Base-by-base conservation (phyloP, 1,140 invertebrate genomes). In the Orius insidiosus region DNA sequence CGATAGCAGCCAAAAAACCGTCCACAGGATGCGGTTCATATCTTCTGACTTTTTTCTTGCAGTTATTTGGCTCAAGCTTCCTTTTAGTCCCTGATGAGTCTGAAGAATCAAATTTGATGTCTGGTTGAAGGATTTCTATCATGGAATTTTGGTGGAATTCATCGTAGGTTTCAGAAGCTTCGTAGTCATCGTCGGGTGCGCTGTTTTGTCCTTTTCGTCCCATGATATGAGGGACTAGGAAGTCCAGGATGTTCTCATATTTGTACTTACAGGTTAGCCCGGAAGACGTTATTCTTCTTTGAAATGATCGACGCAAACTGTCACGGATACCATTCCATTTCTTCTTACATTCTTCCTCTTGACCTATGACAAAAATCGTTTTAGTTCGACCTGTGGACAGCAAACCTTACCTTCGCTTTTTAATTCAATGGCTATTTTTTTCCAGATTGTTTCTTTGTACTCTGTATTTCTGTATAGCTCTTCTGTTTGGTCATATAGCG, bases 1-100 rank as follows among this genome's bases (percentile, higher is more conserved):
- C 45, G 10, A 51, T 48, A 40, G 45, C 49, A n/a, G 46, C 13
- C 41, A 53, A 38, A 46, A 53, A 53, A 30, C 45, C 52, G 40
- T 53, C 52, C 36, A 53, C 51, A 18, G 38, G 38, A 18, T 40
- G 38, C 15, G 44, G 37, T 39, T 47, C 13, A 5, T 15, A 14
- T 40, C 8, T 6, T 5, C 15, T 15, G 9, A 11, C 6, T 44
- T 44, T 30, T 32, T 44, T 44, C 42, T 44, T 24, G 15, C 30
- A 30, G 19, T 15, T 40, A 14, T 31, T 19, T n/a, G 14, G 16
- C 18, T 31, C 10, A 6, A 34, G 31, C 42, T 49, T 49, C 41
- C 48, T 46, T 46, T 49, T 49, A 15, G 13, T 43, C 15, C 13
- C 33, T 34, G 42, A 5, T 31, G n/a, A 34, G n/a, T n/a, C n/a